Conservation (phyloP, 2,888 invertebrate species). For the Pseudococcus longispinus region DNA sequence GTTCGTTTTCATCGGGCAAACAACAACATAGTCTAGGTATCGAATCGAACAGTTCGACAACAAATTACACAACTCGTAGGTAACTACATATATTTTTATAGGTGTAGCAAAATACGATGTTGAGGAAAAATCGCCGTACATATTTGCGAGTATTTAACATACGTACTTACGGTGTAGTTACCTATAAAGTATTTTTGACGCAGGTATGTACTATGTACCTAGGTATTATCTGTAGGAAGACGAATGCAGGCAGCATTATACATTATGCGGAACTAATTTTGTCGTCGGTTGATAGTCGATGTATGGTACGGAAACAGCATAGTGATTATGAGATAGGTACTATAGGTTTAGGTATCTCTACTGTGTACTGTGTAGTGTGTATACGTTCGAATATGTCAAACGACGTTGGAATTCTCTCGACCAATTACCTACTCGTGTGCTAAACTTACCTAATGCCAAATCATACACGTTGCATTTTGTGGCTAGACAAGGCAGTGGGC, state of each 20-base stretch:
- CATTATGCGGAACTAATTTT: slow-evolving; percentile 33
- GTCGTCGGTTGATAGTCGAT: background rate
- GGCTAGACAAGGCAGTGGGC: background rate
- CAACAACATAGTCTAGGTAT: background rate
- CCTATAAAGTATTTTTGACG: background rate
- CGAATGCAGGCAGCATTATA: slow-evolving; percentile 22
- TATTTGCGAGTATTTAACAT: background rate
- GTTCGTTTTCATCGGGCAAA: background rate
- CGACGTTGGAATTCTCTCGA: slow-evolving; percentile 7
- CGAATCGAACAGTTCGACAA: background rate
- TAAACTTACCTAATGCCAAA: background rate
- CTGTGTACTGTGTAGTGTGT: background rate
- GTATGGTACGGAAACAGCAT: slow-evolving; percentile 34
- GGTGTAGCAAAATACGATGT: background rate
- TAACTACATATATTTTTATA: background rate
- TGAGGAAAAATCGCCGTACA: background rate
- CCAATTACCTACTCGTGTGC: background rate
- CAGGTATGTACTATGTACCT: background rate
- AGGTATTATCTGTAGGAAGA: slow-evolving; percentile 25
- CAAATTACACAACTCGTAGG: background rate
- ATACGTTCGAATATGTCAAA: slow-evolving; percentile 5
- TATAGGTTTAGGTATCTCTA: background rate
- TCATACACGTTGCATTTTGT: background rate
- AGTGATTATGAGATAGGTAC: slow-evolving; percentile 16
- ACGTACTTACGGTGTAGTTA: background rate